These are phyloP conservation scores for Chalcosyrphus nemorum DNA, from an alignment of 2,888 invertebrate genomes.

Conservation along the genomic window DNA sequence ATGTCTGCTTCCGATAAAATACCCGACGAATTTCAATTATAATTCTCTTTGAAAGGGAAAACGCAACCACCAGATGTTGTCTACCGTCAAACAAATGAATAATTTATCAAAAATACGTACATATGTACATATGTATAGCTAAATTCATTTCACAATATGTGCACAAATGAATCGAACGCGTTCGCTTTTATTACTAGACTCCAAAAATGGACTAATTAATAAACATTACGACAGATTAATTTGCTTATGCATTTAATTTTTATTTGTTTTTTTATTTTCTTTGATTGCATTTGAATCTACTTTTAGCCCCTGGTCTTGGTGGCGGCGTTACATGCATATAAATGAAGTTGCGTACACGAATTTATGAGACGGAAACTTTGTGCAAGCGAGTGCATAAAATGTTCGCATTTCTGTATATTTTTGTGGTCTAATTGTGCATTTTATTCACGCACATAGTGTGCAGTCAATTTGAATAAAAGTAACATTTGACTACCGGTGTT, in stretches of 20 bases:
- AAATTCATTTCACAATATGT: too few relatives aligned
- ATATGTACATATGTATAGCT: not conserved
- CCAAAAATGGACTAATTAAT: conserved; percentile 54
- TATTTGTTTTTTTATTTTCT: not conserved
- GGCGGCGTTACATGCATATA: conserved; percentile 6
- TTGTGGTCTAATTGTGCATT: conserved; percentile 60
- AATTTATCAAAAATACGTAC: conserved; percentile 11
- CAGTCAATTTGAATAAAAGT: not conserved
- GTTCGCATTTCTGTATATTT: conserved; percentile 7
- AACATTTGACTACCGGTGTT: not conserved
- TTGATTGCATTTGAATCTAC: conserved; percentile 30
- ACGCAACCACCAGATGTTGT: conserved; percentile 28
- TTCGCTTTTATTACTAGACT: conserved; percentile 13
- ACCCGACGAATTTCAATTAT: conserved; percentile 50
- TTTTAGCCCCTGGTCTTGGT: conserved; percentile 21
- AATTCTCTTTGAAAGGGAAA: conserved; percentile 53
- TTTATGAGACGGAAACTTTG: conserved; percentile 58
- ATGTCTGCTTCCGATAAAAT: conserved; percentile 21
- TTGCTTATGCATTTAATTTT: conserved; percentile 34
- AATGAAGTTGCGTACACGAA: conserved; percentile 47
- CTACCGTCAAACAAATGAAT: conserved; percentile 28
- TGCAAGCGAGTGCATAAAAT: conserved; percentile 27
- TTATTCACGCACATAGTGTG: conserved; percentile 28
- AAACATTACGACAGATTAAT: conserved; percentile 57
- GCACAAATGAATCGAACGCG: too few relatives aligned